Evolutionary conservation across 2,113 vertebrate species (phyloP), one percentile per base, ranked within the genome.

Genomic region (Oplegnathus fasciatus): DNA sequence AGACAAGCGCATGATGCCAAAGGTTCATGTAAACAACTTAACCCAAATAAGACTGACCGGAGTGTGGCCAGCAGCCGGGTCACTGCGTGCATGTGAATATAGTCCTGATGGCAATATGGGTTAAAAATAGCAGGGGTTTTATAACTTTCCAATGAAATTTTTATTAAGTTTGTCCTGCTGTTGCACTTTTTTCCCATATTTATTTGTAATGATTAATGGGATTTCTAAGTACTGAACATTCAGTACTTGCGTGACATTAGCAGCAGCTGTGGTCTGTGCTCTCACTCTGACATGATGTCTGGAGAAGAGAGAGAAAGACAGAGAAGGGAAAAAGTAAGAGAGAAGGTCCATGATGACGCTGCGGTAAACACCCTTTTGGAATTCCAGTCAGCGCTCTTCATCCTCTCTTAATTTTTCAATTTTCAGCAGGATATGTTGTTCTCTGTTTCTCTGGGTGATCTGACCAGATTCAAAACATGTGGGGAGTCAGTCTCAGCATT

Each of bases 251-350:
- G 3, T 81, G 87, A 76, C 82, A 50, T 80, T 78, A 58, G 20
- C 44, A 75, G 69, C 85, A 86, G 86, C 88, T 90, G 80, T 17
- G 68, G 54, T 42, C 30, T 28, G 54, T 44, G 46, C 54, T 70
- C 26, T 58, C 1, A 4, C 26, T 65, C 30, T 55, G 50, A 42
- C 24, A n/a, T 18, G 20, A 77, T 37, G 50, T 70, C 26, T 28
- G 28, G 28, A 32, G 24, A 66, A 13, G 32, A 62, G 54, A 1
- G 4, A 62, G 42, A 17, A 17, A 9, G 15, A n/a, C 32, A 64
- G 32, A 55, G 42, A 60, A n/a, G 37, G 62, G 42, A 67, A 13
- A 65, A 83, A 34, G 34, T 37, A 73, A 54, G 44, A 79, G 20
- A 78, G 48, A 32, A 20, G 34, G 65, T 50, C 24, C 3, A n/a